A percentile compares a stretch with the other conserved stretches of the same genome.
These are phyloP conservation scores for Bombus haemorrhoidalis DNA, from an alignment of 1,140 invertebrate genomes.

Conservation along the genomic window DNA sequence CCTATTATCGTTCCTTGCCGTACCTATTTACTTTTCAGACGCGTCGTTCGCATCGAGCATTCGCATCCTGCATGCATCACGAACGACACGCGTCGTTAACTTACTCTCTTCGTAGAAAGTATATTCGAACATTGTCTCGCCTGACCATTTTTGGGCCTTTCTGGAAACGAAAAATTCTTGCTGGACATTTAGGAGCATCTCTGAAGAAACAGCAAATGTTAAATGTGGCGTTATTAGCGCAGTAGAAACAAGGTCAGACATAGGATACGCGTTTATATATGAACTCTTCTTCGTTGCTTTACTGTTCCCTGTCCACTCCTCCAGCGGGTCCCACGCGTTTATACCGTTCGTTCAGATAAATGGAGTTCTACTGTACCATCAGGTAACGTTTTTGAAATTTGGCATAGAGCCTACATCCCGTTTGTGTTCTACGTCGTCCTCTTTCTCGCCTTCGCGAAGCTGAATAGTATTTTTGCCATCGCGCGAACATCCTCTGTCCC, in stretches of 20 bases:
- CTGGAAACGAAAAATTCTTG: no score
- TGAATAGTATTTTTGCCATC: constrained; percentile 62
- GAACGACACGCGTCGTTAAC: neutral
- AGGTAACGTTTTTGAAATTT: constrained; percentile 40
- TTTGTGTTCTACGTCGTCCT: constrained; percentile 30
- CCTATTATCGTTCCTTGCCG: neutral
- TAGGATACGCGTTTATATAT: no score
- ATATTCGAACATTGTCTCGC: neutral
- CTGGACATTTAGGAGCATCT: no score
- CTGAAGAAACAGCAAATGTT: no score
- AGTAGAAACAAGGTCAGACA: no score
- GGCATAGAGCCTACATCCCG: constrained; percentile 52
- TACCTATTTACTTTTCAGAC: neutral
- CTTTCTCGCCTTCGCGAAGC: constrained; percentile 8
- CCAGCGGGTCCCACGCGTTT: no score
- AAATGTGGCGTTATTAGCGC: no score
- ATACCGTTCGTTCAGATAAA: no score
- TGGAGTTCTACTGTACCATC: neutral
- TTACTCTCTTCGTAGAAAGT: neutral
- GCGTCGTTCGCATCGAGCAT: constrained; percentile 14
- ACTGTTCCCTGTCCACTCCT: no score
- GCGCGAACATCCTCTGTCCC: constrained; percentile 45
- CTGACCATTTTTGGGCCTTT: neutral
- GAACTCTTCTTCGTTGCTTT: no score
- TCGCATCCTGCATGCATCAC: neutral